Percentiles rank a stretch among this genome's conserved stretches.
phyloP scores from a whole-genome alignment of 2,797 vertebrate species.

The Cryptoblepharus egeriae region DNA sequence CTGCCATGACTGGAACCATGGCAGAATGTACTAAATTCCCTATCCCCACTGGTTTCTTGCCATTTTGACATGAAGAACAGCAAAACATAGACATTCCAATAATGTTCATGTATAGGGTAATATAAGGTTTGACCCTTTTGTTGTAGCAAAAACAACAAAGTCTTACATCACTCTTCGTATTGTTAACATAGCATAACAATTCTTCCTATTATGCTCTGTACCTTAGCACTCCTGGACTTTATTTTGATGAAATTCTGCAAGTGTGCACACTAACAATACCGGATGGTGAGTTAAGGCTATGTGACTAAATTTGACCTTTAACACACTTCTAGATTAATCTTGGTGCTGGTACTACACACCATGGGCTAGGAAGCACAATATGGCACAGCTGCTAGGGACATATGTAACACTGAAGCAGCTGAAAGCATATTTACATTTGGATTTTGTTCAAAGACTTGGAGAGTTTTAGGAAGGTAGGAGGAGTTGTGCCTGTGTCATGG shows the following conservation, averaged over 20 bases:
- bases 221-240: background rate
- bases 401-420: constrained; percentile 24
- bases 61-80: too few species aligned
- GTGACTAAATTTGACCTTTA: background rate
- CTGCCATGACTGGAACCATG: too few species aligned
- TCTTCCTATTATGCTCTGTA: background rate
- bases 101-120: too few species aligned
- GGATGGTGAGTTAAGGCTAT: background rate
- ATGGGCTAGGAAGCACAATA: background rate
- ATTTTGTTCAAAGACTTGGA: constrained; percentile 1
- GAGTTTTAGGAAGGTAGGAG: constrained; percentile 15
- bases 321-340: background rate
- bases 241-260: background rate
- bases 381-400: background rate
- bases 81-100: too few species aligned
- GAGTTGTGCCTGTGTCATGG: constrained; percentile 10
- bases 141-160: too few species aligned
- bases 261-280: background rate
- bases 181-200: too few species aligned
- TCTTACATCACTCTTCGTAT: too few species aligned
- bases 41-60: too few species aligned
- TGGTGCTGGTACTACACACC: background rate
- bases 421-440: constrained; percentile 14
- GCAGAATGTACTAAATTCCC: too few species aligned
- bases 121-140: too few species aligned